phyloP scores from a whole-genome alignment of 2,797 vertebrate species.

The Poeciliopsis turneri region DNA sequence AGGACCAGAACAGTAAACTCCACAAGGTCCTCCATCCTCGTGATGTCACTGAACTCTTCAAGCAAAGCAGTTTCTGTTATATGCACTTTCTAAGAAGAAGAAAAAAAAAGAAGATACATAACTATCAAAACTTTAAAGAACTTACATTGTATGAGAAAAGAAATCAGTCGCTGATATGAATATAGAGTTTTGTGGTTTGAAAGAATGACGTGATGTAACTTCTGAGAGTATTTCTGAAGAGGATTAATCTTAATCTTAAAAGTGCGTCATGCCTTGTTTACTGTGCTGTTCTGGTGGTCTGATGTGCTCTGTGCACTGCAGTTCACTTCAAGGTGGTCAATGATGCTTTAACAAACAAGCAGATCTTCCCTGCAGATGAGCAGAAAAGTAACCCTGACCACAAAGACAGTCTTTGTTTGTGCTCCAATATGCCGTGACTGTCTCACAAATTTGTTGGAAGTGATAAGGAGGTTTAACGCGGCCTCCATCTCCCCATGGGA shows the following conservation, averaged over 20 bases:
- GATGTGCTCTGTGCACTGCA: constrained; percentile 4
- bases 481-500: constrained; percentile 64
- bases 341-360: constrained; percentile 75
- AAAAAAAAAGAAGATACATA: not conserved
- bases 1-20: not conserved
- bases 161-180: not conserved
- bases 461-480: constrained; percentile 78
- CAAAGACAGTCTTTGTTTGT: constrained; percentile 79
- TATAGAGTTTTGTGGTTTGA: not conserved
- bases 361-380: constrained; percentile 69
- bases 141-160: not conserved
- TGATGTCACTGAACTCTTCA: not conserved
- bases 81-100: not conserved
- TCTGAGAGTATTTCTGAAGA: not conserved
- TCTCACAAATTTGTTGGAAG: constrained; percentile 74
- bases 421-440: constrained; percentile 83
- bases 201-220: not conserved
- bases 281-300: not conserved
- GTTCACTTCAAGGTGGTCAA: constrained; percentile 69
- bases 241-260: not conserved
- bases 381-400: constrained; percentile 56
- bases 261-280: not conserved
- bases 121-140: not conserved
- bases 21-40: not conserved
- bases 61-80: not conserved